phyloP scores from a whole-genome alignment of 1,140 invertebrate genomes.

The Dysdera silvatica region DNA sequence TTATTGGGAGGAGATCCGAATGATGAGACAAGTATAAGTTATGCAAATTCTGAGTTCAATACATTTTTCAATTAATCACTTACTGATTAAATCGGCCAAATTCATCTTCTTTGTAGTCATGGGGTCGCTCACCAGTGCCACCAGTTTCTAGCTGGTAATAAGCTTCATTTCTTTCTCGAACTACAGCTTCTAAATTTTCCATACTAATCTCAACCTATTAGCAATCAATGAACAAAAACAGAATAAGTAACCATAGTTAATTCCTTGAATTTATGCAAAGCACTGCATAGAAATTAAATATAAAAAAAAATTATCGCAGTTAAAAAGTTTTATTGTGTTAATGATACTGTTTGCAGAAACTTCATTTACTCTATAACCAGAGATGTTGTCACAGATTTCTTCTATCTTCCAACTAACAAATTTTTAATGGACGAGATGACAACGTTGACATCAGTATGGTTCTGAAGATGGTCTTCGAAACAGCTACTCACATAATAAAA shows the following conservation, averaged over 20 bases:
- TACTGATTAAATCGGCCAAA: conserved; percentile 34
- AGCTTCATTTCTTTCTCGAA: conserved; percentile 85
- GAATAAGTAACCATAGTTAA: not conserved
- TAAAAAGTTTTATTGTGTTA: too few relatives aligned
- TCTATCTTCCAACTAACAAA: too few relatives aligned
- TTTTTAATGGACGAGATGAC: too few relatives aligned
- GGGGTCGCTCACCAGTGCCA: conserved; percentile 64
- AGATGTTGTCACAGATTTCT: too few relatives aligned
- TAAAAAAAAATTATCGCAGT: too few relatives aligned
- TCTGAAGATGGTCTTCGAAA: too few relatives aligned
- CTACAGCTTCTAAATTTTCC: conserved; percentile 84
- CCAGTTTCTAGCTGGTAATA: conserved; percentile 87
- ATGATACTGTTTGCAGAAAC: too few relatives aligned
- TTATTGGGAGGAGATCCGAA: not conserved
- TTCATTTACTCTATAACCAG: too few relatives aligned
- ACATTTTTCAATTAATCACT: not conserved
- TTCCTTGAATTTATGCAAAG: too few relatives aligned
- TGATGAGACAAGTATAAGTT: not conserved
- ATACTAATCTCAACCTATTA: conserved; percentile 77
- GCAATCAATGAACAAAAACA: not conserved
- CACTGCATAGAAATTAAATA: too few relatives aligned
- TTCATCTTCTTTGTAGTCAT: conserved; percentile 49
- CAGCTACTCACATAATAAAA: too few relatives aligned
- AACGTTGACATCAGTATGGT: too few relatives aligned
- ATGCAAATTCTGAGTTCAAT: not conserved